Evolutionary conservation across 2,888 invertebrate species (phyloP).

Genomic region (Coleophora deauratella): DNA sequence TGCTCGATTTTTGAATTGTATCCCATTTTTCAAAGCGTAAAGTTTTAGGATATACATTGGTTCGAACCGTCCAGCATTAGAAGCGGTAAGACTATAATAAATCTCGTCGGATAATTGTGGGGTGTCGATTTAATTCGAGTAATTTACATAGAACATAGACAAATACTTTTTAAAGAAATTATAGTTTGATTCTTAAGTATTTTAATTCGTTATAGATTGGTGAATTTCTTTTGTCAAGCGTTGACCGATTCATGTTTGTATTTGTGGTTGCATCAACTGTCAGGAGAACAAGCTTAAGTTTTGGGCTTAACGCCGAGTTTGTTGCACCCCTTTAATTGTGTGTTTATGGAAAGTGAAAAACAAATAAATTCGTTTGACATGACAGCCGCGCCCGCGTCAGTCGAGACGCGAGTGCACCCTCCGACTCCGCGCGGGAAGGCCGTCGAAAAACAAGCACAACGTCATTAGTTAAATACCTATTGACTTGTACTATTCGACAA

Average conservation of each 20-base stretch:
- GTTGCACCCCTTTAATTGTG: no score
- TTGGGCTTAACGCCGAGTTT: no score
- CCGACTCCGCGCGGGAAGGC: no score
- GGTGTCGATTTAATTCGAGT: not conserved
- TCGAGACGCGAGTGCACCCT: no score
- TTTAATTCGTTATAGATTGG: no score
- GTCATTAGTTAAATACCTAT: conserved; percentile 20
- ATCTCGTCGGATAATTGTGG: not conserved
- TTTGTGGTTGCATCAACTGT: no score
- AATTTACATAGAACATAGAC: not conserved
- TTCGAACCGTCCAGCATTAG: conserved; percentile 2
- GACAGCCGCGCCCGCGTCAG: conserved; percentile 5
- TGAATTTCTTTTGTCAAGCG: no score
- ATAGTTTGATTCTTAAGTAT: not conserved
- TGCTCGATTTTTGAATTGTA: conserved; percentile 32
- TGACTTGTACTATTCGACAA: conserved; percentile 14
- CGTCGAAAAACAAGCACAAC: conserved; percentile 22
- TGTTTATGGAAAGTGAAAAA: conserved; percentile 3
- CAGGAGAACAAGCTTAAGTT: no score
- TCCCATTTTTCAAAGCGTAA: conserved; percentile 29
- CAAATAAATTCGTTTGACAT: conserved; percentile 13
- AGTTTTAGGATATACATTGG: conserved; percentile 15
- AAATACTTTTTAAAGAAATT: not conserved
- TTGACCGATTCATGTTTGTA: no score
- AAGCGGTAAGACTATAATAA: conserved; percentile 6